Base-by-base conservation (phyloP, 2,888 invertebrate genomes). In the Iselma pallidipennis region DNA sequence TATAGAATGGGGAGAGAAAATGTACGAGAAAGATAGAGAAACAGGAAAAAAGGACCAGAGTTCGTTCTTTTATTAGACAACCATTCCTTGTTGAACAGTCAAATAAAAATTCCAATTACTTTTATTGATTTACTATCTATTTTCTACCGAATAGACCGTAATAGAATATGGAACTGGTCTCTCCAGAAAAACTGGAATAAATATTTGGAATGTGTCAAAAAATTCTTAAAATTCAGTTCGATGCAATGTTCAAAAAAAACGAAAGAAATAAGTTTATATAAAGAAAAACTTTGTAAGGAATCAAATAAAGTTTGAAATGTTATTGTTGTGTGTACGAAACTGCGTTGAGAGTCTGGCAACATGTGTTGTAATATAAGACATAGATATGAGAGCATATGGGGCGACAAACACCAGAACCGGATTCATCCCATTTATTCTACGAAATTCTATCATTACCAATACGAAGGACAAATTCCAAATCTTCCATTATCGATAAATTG, bases 51-150 rank as follows among this genome's bases (percentile, higher is more conserved):
- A 33, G 1, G 33, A 4, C 33, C 14, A 33, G 60, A 61, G 42
- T 61, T 56, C 42, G 37, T 57, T 62, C 60, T 66, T 71, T 69
- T 72, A 72, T 70, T 71, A 67, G 70, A 71, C 71, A 70, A 66
- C 67, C 67, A 66, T 69, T 70, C 56, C 68, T 69, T 63, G 67
- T 69, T 68, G 57, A 69, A 66, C 61, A 67, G 71, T 69, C 71
- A 67, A 71, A 70, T 72, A 71, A 71, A 71, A 70, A 66, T 71
- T 70, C 67, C 69, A 69, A 71, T 72, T 67, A 66, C 63, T 58
- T 66, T 60, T 68, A 71, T 72, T 64, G 71, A 72, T 72, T 70
- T 68, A 65, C 66, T 66, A 67, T 60, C 67, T 61, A 59, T 65
- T 70, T 70, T 63, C 61, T 21, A 37, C 62, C 51, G 53, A 56